Conservation (phyloP, 1,140 invertebrate species). For the Saccostrea echinata region DNA sequence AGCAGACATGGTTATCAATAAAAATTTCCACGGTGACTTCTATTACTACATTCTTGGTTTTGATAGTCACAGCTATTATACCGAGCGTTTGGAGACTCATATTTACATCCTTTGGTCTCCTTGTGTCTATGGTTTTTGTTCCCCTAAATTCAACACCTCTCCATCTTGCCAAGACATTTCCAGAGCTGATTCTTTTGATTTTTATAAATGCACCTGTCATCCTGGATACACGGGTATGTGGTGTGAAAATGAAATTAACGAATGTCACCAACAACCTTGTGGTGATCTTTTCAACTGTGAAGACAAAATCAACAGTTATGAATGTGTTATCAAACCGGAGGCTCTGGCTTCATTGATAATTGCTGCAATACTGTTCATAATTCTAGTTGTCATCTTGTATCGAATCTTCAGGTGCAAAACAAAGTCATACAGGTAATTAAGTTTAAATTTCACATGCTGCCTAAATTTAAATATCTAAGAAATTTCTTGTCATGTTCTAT, state of each 20-base stretch:
- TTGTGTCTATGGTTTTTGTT: conserved; percentile 19
- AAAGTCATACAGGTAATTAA: not conserved
- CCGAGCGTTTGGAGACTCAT: not conserved
- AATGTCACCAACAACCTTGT: conserved; percentile 15
- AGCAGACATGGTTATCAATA: not conserved
- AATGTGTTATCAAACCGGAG: conserved; percentile 19
- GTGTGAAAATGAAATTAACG: conserved; percentile 41
- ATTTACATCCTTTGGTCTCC: not conserved
- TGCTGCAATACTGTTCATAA: not conserved
- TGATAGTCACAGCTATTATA: not conserved
- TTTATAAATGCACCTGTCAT: not conserved
- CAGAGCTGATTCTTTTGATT: conserved; percentile 4
- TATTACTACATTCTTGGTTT: not conserved
- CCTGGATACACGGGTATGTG: conserved; percentile 28
- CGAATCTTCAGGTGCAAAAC: not conserved
- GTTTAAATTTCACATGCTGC: not conserved
- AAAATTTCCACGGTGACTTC: conserved; percentile 28
- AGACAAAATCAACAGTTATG: conserved; percentile 15
- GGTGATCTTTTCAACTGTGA: not conserved
- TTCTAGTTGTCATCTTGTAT: not conserved
- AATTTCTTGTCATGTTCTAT: no score
- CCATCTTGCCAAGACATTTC: conserved; percentile 6
- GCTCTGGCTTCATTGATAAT: not conserved
- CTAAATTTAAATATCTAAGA: not conserved
- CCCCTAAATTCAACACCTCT: not conserved